These are phyloP conservation scores for Arenicola marina DNA, from an alignment of 2,888 invertebrate genomes.

Conservation along the genomic window DNA sequence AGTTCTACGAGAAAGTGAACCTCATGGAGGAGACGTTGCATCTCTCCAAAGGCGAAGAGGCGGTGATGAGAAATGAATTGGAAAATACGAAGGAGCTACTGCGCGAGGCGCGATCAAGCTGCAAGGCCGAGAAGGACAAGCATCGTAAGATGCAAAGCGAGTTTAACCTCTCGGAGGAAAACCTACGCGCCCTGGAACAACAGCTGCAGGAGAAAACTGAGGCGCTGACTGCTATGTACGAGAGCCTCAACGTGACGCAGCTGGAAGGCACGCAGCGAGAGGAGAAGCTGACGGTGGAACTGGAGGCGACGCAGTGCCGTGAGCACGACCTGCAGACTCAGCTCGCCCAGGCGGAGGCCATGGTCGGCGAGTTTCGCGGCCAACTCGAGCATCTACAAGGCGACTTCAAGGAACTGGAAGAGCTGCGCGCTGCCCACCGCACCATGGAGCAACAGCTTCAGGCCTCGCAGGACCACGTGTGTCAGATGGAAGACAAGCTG, in stretches of 20 bases:
- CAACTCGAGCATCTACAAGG: no score
- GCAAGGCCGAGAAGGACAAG: background rate
- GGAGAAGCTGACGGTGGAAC: background rate
- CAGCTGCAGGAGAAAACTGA: no score
- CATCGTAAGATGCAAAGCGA: background rate
- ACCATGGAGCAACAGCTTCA: no score
- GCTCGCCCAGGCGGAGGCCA: background rate
- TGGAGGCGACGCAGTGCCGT: background rate
- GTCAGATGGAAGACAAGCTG: constrained; percentile 3
- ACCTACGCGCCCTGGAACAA: background rate
- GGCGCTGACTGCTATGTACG: constrained; percentile 2
- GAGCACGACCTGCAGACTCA: background rate
- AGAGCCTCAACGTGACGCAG: background rate
- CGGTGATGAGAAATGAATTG: background rate
- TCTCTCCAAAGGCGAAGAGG: background rate
- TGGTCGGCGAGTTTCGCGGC: no score
- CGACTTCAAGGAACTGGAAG: background rate
- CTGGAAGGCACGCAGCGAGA: background rate
- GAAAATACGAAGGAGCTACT: background rate
- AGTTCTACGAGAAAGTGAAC: background rate
- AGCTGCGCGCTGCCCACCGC: background rate
- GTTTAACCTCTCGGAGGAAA: background rate
- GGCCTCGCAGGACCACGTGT: background rate
- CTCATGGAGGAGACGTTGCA: background rate
- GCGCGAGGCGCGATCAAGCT: background rate